Evolutionary conservation across 1,140 invertebrate genomes (phyloP).

Genomic region (Manduca sexta): DNA sequence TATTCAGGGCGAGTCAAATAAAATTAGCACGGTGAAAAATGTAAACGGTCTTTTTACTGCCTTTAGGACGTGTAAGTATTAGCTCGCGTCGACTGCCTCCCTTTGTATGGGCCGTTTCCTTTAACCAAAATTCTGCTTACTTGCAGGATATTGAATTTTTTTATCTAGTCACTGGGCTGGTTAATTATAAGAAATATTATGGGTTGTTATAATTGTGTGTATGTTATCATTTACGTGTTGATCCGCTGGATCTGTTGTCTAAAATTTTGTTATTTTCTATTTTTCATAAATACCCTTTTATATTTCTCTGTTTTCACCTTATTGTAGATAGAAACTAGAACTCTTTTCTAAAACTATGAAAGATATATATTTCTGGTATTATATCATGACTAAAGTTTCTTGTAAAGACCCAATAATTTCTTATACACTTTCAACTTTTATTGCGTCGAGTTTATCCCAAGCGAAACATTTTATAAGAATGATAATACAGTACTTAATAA

Average conservation of each 20-base stretch:
- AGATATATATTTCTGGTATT: background rate
- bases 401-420: background rate
- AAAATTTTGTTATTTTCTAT: too few relatives aligned
- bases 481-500: background rate
- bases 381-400: background rate
- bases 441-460: background rate
- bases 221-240: too few relatives aligned
- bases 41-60: conserved; percentile 64
- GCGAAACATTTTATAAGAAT: background rate
- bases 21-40: conserved; percentile 73
- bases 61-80: conserved; percentile 65
- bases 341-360: too few relatives aligned
- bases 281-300: too few relatives aligned
- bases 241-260: too few relatives aligned
- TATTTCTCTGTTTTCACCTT: too few relatives aligned
- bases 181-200: too few relatives aligned
- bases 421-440: background rate
- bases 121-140: conserved; percentile 2
- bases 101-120: conserved; percentile 14
- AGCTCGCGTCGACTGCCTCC: conserved; percentile 24
- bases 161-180: too few relatives aligned
- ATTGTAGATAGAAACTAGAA: too few relatives aligned
- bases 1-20: conserved; percentile 70
- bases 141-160: too few relatives aligned
- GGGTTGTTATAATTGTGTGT: too few relatives aligned